These are phyloP conservation scores for Hyperoodon ampullatus DNA, from an alignment of 2,113 vertebrate species.

Conservation along the genomic window DNA sequence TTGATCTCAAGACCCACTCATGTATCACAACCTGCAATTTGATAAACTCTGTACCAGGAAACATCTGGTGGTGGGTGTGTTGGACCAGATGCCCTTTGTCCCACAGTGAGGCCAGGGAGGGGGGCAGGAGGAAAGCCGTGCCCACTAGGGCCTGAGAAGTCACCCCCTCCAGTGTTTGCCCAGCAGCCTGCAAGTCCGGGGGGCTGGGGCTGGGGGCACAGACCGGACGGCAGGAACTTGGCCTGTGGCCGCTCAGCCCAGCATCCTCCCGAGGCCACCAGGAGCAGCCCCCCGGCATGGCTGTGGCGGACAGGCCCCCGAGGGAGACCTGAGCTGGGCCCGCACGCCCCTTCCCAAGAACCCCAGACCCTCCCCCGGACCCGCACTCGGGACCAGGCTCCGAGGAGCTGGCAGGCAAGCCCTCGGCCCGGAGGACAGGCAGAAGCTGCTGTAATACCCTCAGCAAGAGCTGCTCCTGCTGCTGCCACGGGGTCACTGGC, in stretches of 20 bases:
- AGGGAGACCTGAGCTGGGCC: too few relatives aligned
- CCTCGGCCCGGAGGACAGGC: not conserved
- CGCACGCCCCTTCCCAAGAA: not conserved
- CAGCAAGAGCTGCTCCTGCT: not conserved
- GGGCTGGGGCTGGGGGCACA: not conserved
- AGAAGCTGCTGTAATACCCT: fast-evolving
- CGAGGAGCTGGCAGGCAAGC: not conserved
- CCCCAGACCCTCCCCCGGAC: not conserved
- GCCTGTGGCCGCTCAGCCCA: not conserved
- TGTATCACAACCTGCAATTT: not conserved
- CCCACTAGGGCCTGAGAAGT: not conserved
- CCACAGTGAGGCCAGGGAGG: fast-evolving
- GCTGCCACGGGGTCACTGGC: fast-evolving
- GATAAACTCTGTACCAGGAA: not conserved
- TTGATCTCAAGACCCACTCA: not conserved
- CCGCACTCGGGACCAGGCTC: not conserved
- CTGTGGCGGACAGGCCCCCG: not conserved
- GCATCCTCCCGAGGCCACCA: too few relatives aligned
- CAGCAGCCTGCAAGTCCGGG: not conserved
- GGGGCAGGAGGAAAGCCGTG: not conserved
- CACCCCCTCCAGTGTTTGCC: not conserved
- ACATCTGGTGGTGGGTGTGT: too few relatives aligned
- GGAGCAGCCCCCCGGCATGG: not conserved
- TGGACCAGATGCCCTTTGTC: not conserved
- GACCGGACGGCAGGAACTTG: not conserved